These are phyloP conservation scores for Amorpha juglandis DNA, from an alignment of 2,888 invertebrate species.

Conservation along the genomic window DNA sequence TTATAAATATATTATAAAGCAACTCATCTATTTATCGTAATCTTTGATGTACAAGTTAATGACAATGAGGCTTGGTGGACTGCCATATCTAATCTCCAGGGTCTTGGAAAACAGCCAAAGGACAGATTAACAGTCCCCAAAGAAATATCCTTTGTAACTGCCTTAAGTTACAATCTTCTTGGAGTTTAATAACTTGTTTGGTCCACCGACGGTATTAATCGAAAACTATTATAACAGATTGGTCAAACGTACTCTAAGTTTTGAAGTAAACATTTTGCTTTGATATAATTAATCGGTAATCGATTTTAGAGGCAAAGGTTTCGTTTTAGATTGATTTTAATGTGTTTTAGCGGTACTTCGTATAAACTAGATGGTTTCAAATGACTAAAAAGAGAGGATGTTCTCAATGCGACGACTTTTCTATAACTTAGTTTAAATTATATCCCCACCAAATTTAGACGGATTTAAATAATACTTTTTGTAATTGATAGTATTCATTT, in stretches of 20 bases:
- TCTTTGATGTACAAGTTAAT: constrained; percentile 40
- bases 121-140: constrained; percentile 65
- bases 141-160: constrained; percentile 60
- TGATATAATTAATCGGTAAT: constrained; percentile 24
- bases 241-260: constrained; percentile 24
- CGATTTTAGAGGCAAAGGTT: constrained; percentile 17
- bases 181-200: constrained; percentile 46
- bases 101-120: constrained; percentile 67
- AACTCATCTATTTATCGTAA: constrained; percentile 7
- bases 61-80: constrained; percentile 45
- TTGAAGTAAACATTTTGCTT: constrained; percentile 24
- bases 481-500: too few species aligned
- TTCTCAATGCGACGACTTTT: too few species aligned
- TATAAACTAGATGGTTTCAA: not conserved
- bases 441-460: too few species aligned
- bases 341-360: not conserved
- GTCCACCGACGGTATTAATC: constrained; percentile 34
- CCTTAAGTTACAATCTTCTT: constrained; percentile 42
- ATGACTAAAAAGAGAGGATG: too few species aligned
- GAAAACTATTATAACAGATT: constrained; percentile 25
- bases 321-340: not conserved
- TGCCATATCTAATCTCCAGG: constrained; percentile 61
- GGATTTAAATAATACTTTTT: too few species aligned
- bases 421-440: too few species aligned
- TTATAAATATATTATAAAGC: not conserved